Evolutionary conservation across 2,797 vertebrate species (phyloP).

Genomic region (Arnoldichthys spilopterus): DNA sequence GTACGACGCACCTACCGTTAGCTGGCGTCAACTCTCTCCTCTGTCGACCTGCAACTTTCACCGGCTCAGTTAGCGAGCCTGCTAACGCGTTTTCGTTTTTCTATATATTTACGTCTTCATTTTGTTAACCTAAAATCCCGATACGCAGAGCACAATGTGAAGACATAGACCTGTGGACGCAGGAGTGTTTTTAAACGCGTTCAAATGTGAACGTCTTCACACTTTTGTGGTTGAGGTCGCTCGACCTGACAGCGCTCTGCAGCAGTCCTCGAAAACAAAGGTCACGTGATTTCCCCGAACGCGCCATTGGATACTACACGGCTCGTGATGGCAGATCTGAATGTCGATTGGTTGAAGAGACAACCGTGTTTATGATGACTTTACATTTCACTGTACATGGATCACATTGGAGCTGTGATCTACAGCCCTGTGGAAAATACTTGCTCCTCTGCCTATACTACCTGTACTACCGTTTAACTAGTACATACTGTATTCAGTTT

Average conservation of each 20-base stretch:
- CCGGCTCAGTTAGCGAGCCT: not conserved
- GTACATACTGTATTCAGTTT: no score
- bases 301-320: not conserved
- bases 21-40: not conserved
- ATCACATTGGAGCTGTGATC: not conserved
- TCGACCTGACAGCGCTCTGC: not conserved
- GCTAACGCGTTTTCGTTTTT: not conserved
- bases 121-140: no score
- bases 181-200: not conserved
- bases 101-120: not conserved
- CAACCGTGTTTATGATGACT: not conserved
- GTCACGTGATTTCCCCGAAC: not conserved
- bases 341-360: conserved; percentile 20
- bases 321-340: not conserved
- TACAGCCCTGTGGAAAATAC: no score
- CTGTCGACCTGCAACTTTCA: not conserved
- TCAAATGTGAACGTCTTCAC: not conserved
- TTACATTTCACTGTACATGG: not conserved
- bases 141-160: not conserved
- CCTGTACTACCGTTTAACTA: no score
- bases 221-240: not conserved
- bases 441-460: no score
- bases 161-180: not conserved
- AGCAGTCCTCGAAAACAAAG: not conserved
- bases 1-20: no score